Base-by-base conservation (phyloP, 2,888 invertebrate species). In the Phaedon cochleariae region DNA sequence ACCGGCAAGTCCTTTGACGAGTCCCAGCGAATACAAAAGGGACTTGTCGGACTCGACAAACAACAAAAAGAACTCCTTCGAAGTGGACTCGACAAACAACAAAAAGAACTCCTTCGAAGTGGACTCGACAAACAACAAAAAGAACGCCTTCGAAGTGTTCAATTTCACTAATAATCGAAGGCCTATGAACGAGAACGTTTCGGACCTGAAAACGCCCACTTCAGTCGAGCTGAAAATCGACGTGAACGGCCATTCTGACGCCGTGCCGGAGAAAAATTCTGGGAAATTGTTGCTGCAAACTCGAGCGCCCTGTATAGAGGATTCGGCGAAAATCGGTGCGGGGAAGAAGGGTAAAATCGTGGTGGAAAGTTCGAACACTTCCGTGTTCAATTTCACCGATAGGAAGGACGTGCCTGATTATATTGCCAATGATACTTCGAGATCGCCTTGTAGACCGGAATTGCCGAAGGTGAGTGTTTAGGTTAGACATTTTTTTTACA, bases 391-490 rank as follows among this genome's bases (percentile, higher is more conserved):
- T 86, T 96, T 95, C 85, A 92, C 91, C 73, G 87, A 89, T 84
- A 89, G 92, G 79, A 92, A 92, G 84, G 92, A 92, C 79, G 93
- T 95, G 78, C 95, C 95, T 57, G 94, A 95, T 87, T 95, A 96
- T 84, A 93, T 96, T 80, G 94, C 94, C 82, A 94, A 95, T 85
- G 95, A 95, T 86, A 87, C 91, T 82, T 87, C 91, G 74, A 88
- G 90, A 75, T 87, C 89, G 76, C 86, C 87, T 78, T 90, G 74
- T 87, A 89, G 83, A 86, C 88, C 87, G 67, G 89, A 90, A 80
- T 86, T 89, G 77, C 88, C 91, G 76, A 93, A 92, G 91, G 93
- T 93, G 78, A 89, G 67, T 72, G 61, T 37, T 46, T 61, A 15
- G 18, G 45, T 18, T 4, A n/a, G n/a, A n/a, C n/a, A n/a, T n/a